Evolutionary conservation across 53 echinoderm and acorn worm species (phyloP), one percentile per base, ranked within the genome.

Genomic region (Holothuria leucospilota): DNA sequence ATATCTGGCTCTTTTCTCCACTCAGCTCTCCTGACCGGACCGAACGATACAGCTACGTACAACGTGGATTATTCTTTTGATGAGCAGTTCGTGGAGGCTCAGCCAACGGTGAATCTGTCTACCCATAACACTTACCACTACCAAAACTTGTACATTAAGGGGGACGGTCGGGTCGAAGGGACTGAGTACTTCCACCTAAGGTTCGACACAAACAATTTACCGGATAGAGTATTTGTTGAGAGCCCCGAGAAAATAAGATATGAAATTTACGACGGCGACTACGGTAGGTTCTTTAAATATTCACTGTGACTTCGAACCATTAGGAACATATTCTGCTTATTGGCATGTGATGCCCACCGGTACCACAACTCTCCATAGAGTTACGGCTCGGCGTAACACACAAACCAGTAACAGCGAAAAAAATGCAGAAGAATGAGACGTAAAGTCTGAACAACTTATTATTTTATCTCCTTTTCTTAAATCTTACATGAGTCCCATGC

Each of bases 171-270:
- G 6, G 30, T 80, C 0, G 80, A 80, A 38, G 28, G 28, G 21
- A 59, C 28, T 12, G 80, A 79, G 51, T 79, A 59, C 51, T 28
- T 79, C 51, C 20, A 14, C 20, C 29, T 79, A 28, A 28, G 58
- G 38, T 79, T 79, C 60, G 80, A 79, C 27, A 58, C 53, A 30
- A 59, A 13, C 6, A 79, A 79, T 28, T 60, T 79, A 8, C 80
- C 80, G 13, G 16, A 58, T 8, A 59, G 60, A 20, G 27, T 79
- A 2, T 56, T 29, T 13, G 61, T 59, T 59, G 80, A 26, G 28
- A 59, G 30, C 18, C 14, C 20, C 18, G 27, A 26, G 11, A 5
- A 56, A 7, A 13, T 29, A 2, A 34, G 21, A 16, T 59, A 12
- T 58, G 25, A 4, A 24, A 79, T 79, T 26, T 14, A 60, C 13